Conservation (phyloP, 2,113 vertebrate genomes). For the Monopterus albus region DNA sequence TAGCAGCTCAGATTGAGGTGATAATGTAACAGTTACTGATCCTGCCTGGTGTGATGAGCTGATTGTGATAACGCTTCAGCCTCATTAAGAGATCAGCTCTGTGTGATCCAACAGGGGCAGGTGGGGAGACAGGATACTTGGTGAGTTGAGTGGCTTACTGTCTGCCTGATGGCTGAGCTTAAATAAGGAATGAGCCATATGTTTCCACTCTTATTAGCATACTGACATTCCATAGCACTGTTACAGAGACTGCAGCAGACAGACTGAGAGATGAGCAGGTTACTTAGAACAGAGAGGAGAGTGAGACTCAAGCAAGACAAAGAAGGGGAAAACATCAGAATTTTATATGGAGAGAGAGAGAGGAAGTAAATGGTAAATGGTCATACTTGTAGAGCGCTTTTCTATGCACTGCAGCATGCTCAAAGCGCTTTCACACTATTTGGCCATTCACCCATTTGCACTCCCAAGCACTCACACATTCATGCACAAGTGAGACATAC, state of each 20-base stretch:
- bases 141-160: slow-evolving; percentile 58
- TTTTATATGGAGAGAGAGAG: slow-evolving; percentile 10
- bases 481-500: too few species aligned
- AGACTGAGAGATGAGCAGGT: slow-evolving; percentile 45
- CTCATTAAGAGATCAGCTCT: slow-evolving; percentile 73
- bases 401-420: too few species aligned
- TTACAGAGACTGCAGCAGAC: slow-evolving; percentile 44
- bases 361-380: too few species aligned
- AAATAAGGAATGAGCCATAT: slow-evolving; percentile 79
- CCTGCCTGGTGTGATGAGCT: slow-evolving; percentile 63
- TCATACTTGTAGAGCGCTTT: too few species aligned
- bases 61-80: slow-evolving; percentile 59
- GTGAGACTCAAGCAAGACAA: background rate
- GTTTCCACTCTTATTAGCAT: slow-evolving; percentile 66
- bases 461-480: too few species aligned
- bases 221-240: slow-evolving; percentile 44
- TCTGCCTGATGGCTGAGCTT: slow-evolving; percentile 58
- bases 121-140: slow-evolving; percentile 44
- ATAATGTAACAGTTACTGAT: slow-evolving; percentile 59
- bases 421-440: too few species aligned
- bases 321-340: slow-evolving; percentile 12
- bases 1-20: slow-evolving; percentile 47
- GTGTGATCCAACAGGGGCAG: slow-evolving; percentile 53
- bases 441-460: too few species aligned
- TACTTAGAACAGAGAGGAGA: slow-evolving; percentile 20